phyloP scores from a whole-genome alignment of 2,113 vertebrate species.

The Fregata magnificens region DNA sequence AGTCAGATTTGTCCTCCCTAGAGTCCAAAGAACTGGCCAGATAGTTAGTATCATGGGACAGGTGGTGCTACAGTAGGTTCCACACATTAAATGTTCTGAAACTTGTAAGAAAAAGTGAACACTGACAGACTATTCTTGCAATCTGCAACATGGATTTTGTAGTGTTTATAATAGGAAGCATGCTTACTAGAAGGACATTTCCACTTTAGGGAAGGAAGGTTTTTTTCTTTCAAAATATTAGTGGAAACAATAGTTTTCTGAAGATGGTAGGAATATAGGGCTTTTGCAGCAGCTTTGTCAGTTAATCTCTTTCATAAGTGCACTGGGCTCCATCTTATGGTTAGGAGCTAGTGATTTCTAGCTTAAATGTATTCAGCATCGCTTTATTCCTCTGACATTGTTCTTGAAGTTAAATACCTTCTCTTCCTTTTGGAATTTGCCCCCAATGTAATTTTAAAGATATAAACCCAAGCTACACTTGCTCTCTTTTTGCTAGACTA shows the following conservation, averaged over 20 bases:
- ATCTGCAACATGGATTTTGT: neutral
- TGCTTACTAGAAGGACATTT: neutral
- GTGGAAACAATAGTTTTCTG: neutral
- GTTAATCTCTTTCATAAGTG: neutral
- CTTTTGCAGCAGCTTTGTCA: neutral
- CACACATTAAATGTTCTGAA: neutral
- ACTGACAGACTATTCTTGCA: neutral
- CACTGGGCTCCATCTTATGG: neutral
- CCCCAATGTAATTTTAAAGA: neutral
- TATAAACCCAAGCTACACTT: neutral
- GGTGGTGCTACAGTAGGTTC: neutral
- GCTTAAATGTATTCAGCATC: neutral
- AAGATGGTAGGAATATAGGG: neutral
- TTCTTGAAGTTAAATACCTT: neutral
- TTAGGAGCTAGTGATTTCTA: neutral
- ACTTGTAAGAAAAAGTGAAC: neutral
- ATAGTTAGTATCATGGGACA: neutral
- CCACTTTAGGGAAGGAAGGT: neutral
- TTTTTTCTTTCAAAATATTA: neutral
- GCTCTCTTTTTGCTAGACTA: neutral
- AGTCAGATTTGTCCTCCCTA: neutral
- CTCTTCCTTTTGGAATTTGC: neutral
- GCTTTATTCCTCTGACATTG: neutral
- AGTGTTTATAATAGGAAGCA: neutral
- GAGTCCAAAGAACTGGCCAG: neutral